Base-by-base conservation (phyloP, 2,113 vertebrate genomes). In the Pelecanus crispus region DNA sequence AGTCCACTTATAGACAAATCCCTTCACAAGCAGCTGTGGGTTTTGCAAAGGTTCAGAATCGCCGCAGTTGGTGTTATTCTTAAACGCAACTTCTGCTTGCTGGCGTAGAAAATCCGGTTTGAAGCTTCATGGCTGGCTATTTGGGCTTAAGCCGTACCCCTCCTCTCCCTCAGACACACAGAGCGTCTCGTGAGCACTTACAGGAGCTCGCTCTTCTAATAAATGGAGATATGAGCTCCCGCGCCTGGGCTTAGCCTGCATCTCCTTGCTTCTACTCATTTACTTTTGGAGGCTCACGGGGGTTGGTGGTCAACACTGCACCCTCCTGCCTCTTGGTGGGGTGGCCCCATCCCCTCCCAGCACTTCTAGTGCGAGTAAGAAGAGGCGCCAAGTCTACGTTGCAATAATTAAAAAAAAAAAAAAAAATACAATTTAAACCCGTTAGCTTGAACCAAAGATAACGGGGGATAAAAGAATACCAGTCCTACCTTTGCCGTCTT, bases 401-500 rank as follows among this genome's bases (percentile, higher is more conserved):
- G 11, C 19, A 8, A 18, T 9, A 19, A 26, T 1, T 1, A 8
- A 31, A 17, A 50, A 47, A 47, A 17, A 50, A 47, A 47, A 45
- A 25, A 47, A 16, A 16, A 59, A 0, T 2, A 8, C 6, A 0
- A 0, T 1, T 24, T 10, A 38, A 36, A 18, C 21, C 38, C 12
- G 0, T 3, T 8, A 26, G 5, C 44, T 36, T 3, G n/a, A 29
- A 10, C 25, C 19, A 7, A 36, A 7, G 18, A 1, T 3, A 7
- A 0, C 2, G 0, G 1, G 29, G 25, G 26, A 7, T 0, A 10
- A n/a, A 50, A 47, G 24, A 13, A 0, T 2, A 7, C 4, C 13
- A 3, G 29, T 86, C 96, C 55, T 97, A 97, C 97, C 97, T 95
- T 20, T 1, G 40, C 15, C 0, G 42, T 5, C 22, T 9, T 1